Conservation (phyloP, 2,113 vertebrate species). For the Amphiprion percula region DNA sequence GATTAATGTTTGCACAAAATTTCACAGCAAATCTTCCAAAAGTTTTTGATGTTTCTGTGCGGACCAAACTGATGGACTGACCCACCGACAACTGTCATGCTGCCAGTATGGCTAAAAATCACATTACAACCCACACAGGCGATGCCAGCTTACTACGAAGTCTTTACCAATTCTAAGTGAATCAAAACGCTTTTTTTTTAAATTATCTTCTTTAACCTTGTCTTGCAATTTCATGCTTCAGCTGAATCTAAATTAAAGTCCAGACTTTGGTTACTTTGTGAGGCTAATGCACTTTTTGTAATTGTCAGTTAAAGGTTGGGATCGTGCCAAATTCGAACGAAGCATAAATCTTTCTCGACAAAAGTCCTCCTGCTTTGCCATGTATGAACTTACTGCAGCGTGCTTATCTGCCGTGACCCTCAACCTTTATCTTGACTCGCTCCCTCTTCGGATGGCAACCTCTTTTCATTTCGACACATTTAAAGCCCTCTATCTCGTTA, state of each 20-base stretch:
- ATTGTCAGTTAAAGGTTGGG: conserved; percentile 39
- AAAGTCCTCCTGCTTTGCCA: conserved; percentile 13
- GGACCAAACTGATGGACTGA: too few relatives aligned
- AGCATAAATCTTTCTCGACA: conserved; percentile 1
- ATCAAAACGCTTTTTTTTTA: conserved; percentile 37
- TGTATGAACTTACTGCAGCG: conserved; percentile 16
- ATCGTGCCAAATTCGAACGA: conserved; percentile 32
- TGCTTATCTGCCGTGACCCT: conserved; percentile 47
- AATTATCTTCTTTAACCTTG: conserved; percentile 51
- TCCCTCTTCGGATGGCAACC: conserved; percentile 32
- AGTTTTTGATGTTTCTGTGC: too few relatives aligned
- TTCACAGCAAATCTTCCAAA: too few relatives aligned
- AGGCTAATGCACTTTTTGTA: conserved; percentile 35
- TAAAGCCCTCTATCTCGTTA: conserved; percentile 51
- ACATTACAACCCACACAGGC: not conserved
- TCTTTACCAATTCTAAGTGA: conserved; percentile 36
- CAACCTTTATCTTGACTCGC: conserved; percentile 23
- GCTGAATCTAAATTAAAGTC: conserved; percentile 58
- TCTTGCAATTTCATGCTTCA: conserved; percentile 63
- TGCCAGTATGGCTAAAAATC: not conserved
- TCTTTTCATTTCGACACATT: conserved; percentile 40
- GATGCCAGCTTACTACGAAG: not conserved
- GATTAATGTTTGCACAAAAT: too few relatives aligned
- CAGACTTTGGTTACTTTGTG: conserved; percentile 28
- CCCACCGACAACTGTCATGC: too few relatives aligned